Evolutionary conservation across 2,888 invertebrate species (phyloP), one percentile per base, ranked within the genome.

Genomic region (Pollenia griseotomentosa): DNA sequence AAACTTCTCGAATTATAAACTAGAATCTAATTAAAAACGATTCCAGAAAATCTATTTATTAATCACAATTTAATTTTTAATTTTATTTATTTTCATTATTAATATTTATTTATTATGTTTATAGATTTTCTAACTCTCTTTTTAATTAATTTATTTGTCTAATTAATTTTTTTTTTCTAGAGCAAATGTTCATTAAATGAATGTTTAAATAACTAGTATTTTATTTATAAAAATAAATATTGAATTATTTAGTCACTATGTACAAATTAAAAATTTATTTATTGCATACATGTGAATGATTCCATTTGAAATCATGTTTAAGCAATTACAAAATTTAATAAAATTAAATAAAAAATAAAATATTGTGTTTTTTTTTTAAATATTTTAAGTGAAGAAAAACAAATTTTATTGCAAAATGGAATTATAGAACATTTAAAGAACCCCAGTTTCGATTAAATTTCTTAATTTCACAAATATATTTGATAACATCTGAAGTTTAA

Each of bases 121-220:
- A 33, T 33, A 33, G 33, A 6, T 33, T 33, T 33, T 33, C 33
- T 33, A 6, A 53, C 51, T 55, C 12, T n/a, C 40, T 61, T 83
- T 4, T 48, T 82, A 48, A 53, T 55, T 63, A 11, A 51, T 23
- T 63, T 81, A 77, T 74, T 74, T 51, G 68, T 74, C 23, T 33
- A 73, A 11, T 73, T 16, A 71, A 53, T 53, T 4, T 73, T 57
- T 55, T 61, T 83, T 70, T n/a, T n/a, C n/a, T 10, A n/a, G n/a
- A 55, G 68, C 33, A 80, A 55, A 48, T 59, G n/a, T 65, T 80
- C 51, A 74, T 75, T 61, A 74, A 71, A 63, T 77, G 53, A 71
- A 55, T 23, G 8, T 16, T 2, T 44, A 61, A 53, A 12, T 33
- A 48, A 11, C 33, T 44, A n/a, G 11, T 55, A 42, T 55, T 77